Base-by-base conservation (phyloP, 1,140 invertebrate genomes). In the Chrysomallon squamiferum region DNA sequence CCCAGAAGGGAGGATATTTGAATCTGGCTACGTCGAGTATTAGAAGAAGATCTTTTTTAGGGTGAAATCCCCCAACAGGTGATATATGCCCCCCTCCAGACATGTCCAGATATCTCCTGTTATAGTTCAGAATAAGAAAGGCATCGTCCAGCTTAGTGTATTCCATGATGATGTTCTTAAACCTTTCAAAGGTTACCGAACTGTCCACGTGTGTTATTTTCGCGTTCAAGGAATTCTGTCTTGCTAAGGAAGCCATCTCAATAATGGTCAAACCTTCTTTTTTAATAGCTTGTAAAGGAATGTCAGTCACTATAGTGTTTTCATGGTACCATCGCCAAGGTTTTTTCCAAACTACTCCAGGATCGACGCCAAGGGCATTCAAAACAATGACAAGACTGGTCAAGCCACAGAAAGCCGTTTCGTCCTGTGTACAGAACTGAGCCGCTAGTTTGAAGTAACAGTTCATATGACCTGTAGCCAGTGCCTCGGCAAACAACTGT, bases 1-100 rank as follows among this genome's bases (percentile, higher is more conserved):
- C 72, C 85, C 85, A 86, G 62, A 86, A 84, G 43, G 85, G 84
- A 15, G 84, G 85, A 59, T 86, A 86, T 60, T 86, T 86, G 67
- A 84, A 86, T 59, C 85, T 65, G 5, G 85, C 85, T 2, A 81
- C 82, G 69, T 86, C 85, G 62, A 86, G 65, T 33, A 86, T 80
- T 27, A 86, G 57, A 7, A 84, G 80, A 38, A 83, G 59, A 58
- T 86, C 83, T 43, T 60, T 72, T 1, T 56, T 74, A 3, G 76
- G 68, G 65, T 86, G 80, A 61, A 83, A 86, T 0, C 82, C 85
- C 18, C 76, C 82, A 20, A 85, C 66, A 0, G 83, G 81, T 6
- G 81, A 82, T 68, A 85, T 86, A 57, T 86, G 85, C 0, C 85
- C 84, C 60, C 75, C 76, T 52, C 82, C 82, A 1, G 84, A 83